These are phyloP conservation scores for Naja naja DNA, from an alignment of 2,113 vertebrate genomes.

Conservation along the genomic window DNA sequence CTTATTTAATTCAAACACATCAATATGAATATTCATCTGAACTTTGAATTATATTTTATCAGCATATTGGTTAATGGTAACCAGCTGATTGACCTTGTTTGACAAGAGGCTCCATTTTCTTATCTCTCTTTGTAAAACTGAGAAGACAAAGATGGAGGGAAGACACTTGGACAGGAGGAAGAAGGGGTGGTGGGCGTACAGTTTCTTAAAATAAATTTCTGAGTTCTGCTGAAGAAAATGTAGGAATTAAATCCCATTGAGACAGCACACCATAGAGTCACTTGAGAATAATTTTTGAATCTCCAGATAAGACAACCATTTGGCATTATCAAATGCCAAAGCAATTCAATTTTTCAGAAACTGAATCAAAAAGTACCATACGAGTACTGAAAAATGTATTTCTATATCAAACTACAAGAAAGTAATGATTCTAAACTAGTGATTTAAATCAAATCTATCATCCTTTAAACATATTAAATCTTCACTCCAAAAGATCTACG, in stretches of 20 bases:
- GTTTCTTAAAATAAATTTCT: neutral
- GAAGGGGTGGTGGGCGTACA: neutral
- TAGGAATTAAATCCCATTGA: neutral
- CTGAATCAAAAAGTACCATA: neutral
- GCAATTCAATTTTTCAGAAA: neutral
- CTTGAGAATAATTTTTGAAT: neutral
- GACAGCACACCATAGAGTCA: neutral
- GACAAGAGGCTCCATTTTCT: neutral
- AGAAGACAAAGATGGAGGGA: neutral
- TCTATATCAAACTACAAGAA: neutral
- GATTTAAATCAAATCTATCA: neutral
- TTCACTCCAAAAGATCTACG: neutral
- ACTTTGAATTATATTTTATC: neutral
- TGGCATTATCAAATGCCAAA: neutral
- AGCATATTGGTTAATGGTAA: neutral
- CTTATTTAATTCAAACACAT: neutral
- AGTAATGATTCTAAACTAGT: neutral
- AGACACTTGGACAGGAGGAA: neutral
- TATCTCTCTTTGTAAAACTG: neutral
- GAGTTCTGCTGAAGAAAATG: neutral
- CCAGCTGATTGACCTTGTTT: neutral
- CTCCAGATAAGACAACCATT: neutral
- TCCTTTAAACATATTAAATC: neutral
- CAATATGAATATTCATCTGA: neutral
- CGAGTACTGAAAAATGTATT: neutral